Base-by-base conservation (phyloP, 2,797 vertebrate genomes). In the Microchirus variegatus region DNA sequence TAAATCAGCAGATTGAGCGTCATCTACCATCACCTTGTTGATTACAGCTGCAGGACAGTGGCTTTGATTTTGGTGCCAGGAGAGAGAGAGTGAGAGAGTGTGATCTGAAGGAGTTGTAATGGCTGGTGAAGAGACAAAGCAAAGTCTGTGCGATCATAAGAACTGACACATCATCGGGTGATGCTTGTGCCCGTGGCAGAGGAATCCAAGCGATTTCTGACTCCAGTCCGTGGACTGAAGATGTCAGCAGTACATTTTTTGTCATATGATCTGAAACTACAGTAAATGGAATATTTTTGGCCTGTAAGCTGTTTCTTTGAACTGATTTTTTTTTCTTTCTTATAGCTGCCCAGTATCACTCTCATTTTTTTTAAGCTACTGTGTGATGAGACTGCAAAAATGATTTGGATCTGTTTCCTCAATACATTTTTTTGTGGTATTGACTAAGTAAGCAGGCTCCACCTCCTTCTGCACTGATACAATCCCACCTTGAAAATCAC, bases 101-200 rank as follows among this genome's bases (percentile, higher is more conserved):
- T 64, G 62, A 66, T 67, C 40, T 14, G 40, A 15, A 37, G 41
- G 56, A 36, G 41, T n/a, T 13, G 22, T 47, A 35, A n/a, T 10
- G 26, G 8, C 8, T 26, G 56, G 41, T 0, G 6, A 43, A 18
- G 55, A 54, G 50, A 62, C 47, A 60, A 63, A 72, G 48, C 47
- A 5, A 5, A 14, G 42, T 6, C 47, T 45, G 35, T 66, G 54
- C 66, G 69, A 59, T 70, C 68, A 64, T 17, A 45, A 53, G 37
- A 66, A 36, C 36, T 2, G 7, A 59, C 59, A 52, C 8, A 31
- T 4, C 36, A 60, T 54, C 19, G 9, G 61, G 10, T 48, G 61
- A 61, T 38, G 48, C 41, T 54, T 16, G 10, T 18, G 65, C 17
- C 40, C 37, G 51, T 51, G 35, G 60, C 26, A 16, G 19, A 47